Percentiles rank a stretch among this genome's conserved stretches.
These are phyloP conservation scores for Etheostoma nigrum DNA, from an alignment of 2,797 vertebrate species.

Conservation along the genomic window DNA sequence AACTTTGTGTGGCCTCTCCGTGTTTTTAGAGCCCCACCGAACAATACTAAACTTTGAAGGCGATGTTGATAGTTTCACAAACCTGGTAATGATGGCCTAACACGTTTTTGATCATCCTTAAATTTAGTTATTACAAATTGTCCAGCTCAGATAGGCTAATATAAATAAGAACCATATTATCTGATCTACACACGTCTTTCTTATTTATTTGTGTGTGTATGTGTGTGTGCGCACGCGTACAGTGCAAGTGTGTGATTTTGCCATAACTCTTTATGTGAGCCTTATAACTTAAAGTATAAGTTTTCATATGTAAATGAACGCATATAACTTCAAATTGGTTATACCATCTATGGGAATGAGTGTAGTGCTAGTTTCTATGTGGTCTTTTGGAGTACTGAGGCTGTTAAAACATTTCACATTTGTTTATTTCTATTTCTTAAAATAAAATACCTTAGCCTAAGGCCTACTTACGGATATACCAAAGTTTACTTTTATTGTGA, in stretches of 20 bases:
- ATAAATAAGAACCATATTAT: neutral
- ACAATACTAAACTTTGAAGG: neutral
- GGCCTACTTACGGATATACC: neutral
- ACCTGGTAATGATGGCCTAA: neutral
- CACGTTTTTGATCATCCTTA: neutral
- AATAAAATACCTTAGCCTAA: too few species aligned
- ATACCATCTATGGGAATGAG: neutral
- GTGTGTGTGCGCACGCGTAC: too few species aligned
- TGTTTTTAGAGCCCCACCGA: neutral
- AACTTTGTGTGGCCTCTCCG: neutral
- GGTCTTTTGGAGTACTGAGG: neutral
- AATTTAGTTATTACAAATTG: neutral
- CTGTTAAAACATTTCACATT: neutral
- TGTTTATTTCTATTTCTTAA: too few species aligned
- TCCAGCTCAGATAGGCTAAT: neutral
- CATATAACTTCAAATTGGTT: neutral
- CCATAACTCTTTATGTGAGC: neutral
- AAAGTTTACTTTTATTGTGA: neutral
- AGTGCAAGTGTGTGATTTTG: too few species aligned
- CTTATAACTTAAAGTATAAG: neutral
- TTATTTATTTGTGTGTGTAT: neutral
- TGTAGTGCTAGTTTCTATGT: neutral
- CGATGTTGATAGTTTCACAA: neutral
- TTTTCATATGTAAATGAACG: neutral
- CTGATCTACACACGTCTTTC: neutral